These are phyloP conservation scores for Dysmachus trigonus DNA, from an alignment of 2,888 invertebrate species.

Conservation along the genomic window DNA sequence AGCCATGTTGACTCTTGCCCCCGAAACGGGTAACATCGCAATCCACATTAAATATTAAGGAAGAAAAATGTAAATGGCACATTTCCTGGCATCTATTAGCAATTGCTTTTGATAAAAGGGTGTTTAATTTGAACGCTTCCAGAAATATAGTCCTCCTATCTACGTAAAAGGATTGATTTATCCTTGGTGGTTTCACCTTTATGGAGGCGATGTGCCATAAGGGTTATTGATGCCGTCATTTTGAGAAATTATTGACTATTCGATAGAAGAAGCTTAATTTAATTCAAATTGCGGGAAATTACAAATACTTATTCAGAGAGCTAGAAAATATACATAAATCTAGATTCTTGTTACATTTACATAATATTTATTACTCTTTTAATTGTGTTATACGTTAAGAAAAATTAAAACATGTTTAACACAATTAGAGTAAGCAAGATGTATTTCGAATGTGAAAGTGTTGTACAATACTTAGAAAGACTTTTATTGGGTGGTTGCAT, in stretches of 20 bases:
- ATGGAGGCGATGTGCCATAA: neutral
- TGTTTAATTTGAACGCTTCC: neutral
- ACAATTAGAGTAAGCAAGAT: no score
- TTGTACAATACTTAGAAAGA: no score
- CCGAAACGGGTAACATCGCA: neutral
- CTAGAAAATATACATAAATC: no score
- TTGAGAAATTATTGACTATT: neutral
- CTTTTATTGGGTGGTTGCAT: no score
- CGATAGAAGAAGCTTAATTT: neutral
- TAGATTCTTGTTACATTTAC: no score
- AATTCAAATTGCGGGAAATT: neutral
- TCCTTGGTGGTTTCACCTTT: neutral
- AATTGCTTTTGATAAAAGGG: neutral
- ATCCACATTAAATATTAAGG: constrained; percentile 10
- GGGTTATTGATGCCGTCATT: neutral
- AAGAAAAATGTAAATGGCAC: neutral
- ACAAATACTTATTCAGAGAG: neutral
- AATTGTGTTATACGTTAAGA: no score
- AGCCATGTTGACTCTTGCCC: neutral
- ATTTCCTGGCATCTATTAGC: neutral
- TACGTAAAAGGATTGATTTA: neutral
- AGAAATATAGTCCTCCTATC: neutral
- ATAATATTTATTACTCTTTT: no score
- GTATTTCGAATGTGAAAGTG: no score
- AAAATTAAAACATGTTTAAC: no score